Evolutionary conservation across 2,113 vertebrate species (phyloP).

Genomic region (Microcebus lehilahytsara): DNA sequence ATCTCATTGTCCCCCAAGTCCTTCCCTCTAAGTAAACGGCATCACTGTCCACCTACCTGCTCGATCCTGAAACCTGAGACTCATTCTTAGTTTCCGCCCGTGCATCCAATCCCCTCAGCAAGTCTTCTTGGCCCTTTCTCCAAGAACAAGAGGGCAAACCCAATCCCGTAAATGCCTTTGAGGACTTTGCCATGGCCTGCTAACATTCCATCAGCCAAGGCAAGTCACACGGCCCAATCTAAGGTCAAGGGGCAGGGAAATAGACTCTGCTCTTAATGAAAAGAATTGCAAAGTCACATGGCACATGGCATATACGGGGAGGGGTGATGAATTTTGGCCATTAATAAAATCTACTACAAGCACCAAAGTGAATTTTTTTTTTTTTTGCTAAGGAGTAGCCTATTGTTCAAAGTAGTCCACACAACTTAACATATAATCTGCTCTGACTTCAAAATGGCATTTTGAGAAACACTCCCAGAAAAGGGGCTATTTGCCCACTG

Average conservation of each 20-base stretch:
- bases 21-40: not conserved
- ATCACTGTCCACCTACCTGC: not conserved
- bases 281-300: not conserved
- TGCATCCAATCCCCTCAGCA: not conserved
- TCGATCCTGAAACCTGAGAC: not conserved
- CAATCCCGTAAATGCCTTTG: not conserved
- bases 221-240: not conserved
- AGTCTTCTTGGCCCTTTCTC: not conserved
- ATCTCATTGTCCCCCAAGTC: not conserved
- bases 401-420: not conserved
- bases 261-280: not conserved
- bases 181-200: not conserved
- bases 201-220: not conserved
- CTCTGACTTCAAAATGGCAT: not conserved
- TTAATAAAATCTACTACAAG: not conserved
- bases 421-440: not conserved
- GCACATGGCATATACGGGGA: not conserved
- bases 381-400: not conserved
- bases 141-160: not conserved
- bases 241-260: not conserved
- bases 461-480: not conserved
- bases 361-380: not conserved
- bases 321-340: no score
- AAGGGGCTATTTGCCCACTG: not conserved
- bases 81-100: not conserved